These are phyloP conservation scores for Caenorhabditis doughertyi DNA, from an alignment of 2,888 invertebrate genomes.

Conservation along the genomic window DNA sequence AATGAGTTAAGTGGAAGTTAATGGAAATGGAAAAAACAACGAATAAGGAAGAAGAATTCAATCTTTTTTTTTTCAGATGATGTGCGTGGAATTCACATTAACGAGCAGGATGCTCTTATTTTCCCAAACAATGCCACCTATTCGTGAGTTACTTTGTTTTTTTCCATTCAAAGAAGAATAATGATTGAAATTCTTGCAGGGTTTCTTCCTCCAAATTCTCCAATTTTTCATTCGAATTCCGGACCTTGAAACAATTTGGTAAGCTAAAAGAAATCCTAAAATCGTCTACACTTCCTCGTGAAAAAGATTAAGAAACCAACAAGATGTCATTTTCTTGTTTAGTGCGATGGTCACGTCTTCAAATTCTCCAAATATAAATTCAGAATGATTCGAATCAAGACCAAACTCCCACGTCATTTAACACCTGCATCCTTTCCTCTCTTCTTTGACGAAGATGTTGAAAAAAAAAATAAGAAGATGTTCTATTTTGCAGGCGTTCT, in stretches of 20 bases:
- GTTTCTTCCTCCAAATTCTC: conserved; percentile 51
- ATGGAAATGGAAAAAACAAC: conserved; percentile 4
- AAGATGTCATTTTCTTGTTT: conserved; percentile 14
- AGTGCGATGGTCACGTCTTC: conserved; percentile 35
- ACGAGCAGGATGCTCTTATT: conserved; percentile 61
- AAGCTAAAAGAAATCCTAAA: conserved; percentile 19
- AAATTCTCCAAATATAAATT: conserved; percentile 9
- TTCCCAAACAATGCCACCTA: conserved; percentile 67
- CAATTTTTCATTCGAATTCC: conserved; percentile 70
- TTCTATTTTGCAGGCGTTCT: conserved; percentile 59
- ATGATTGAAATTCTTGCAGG: conserved; percentile 52
- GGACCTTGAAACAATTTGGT: conserved; percentile 61
- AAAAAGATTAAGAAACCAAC: conserved; percentile 29
- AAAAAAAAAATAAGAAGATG: background rate
- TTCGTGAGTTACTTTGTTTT: conserved; percentile 59
- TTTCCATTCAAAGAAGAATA: background rate
- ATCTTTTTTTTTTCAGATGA: conserved; percentile 42
- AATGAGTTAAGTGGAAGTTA: background rate
- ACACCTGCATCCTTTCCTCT: conserved; percentile 4
- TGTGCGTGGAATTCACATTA: conserved; percentile 61
- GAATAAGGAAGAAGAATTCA: background rate
- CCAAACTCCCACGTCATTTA: conserved; percentile 27
- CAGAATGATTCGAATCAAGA: conserved; percentile 8
- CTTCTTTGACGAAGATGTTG: background rate
- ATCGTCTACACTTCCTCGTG: background rate